phyloP scores from a whole-genome alignment of 2,797 vertebrate genomes.

The Oceanodroma leucorhoa region DNA sequence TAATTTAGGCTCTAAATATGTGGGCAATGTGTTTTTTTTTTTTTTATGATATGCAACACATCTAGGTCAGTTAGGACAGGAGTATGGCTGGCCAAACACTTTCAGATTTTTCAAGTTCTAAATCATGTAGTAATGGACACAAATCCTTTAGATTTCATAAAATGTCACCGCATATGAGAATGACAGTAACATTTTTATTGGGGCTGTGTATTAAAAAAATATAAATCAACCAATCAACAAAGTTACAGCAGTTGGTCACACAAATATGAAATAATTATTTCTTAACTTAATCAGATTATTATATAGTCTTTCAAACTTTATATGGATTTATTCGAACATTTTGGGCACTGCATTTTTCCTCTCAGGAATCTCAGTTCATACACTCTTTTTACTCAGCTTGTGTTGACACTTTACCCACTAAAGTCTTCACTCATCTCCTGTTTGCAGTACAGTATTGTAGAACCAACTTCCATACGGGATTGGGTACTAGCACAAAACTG shows the following conservation, averaged over 20 bases:
- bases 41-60: not conserved
- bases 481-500: not conserved
- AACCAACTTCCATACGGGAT: not conserved
- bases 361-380: not conserved
- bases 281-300: not conserved
- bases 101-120: not conserved
- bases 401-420: not conserved
- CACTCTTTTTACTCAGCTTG: not conserved
- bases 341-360: not conserved
- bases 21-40: not conserved
- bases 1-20: not conserved
- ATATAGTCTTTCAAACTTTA: not conserved
- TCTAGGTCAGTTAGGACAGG: not conserved
- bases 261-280: not conserved
- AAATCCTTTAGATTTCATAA: not conserved
- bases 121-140: not conserved
- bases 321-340: not conserved
- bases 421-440: not conserved
- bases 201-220: not conserved
- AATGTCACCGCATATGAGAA: not conserved
- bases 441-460: not conserved
- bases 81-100: not conserved
- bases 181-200: not conserved
- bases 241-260: accelerated
- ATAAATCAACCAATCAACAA: not conserved